Evolutionary conservation across 2,888 invertebrate species (phyloP).

Genomic region (Mallateleia sp.): DNA sequence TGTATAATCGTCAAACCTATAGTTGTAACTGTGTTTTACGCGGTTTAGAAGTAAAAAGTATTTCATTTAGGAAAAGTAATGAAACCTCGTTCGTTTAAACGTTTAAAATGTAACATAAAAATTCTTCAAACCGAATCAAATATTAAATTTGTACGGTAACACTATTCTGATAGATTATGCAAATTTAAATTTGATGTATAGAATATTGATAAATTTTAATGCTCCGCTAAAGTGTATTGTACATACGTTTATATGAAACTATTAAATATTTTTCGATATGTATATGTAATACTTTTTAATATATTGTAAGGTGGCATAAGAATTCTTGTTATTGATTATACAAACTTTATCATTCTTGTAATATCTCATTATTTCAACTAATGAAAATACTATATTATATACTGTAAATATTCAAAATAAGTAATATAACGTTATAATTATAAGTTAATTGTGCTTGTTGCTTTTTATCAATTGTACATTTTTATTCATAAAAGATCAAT

Average conservation of each 20-base stretch:
- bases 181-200: slow-evolving; percentile 27
- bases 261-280: slow-evolving; percentile 30
- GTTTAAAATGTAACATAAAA: not conserved
- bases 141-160: not conserved
- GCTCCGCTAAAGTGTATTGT: not conserved
- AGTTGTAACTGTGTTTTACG: slow-evolving; percentile 37
- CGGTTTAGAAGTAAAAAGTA: slow-evolving; percentile 17
- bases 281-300: slow-evolving; percentile 15
- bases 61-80: slow-evolving; percentile 11
- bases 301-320: not conserved
- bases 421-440: not conserved
- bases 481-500: not conserved
- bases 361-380: not conserved
- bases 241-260: slow-evolving; percentile 29
- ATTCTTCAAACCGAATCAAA: not conserved
- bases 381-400: not conserved
- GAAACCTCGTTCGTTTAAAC: not conserved
- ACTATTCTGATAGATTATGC: slow-evolving; percentile 19
- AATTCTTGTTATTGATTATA: slow-evolving; percentile 15
- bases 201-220: slow-evolving; percentile 22
- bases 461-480: not conserved
- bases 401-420: slow-evolving; percentile 23
- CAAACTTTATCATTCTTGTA: slow-evolving; percentile 8
- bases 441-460: not conserved
- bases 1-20: too few species aligned